Conservation (phyloP, 1,140 invertebrate genomes). For the Pentalonia nigronervosa region DNA sequence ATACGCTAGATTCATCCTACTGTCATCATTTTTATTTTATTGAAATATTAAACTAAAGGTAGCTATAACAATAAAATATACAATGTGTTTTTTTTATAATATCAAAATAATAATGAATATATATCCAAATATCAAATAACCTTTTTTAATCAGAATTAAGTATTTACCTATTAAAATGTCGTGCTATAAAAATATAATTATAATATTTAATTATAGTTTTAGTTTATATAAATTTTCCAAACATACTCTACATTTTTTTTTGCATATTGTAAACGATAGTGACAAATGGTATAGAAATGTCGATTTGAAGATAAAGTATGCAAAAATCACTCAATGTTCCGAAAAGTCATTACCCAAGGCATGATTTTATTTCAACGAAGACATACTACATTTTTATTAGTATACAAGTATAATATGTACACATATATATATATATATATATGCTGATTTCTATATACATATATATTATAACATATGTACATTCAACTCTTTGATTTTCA, state of each 20-base stretch:
- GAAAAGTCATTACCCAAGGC: not conserved
- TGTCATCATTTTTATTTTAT: not conserved
- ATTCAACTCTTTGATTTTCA: not conserved
- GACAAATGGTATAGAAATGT: not conserved
- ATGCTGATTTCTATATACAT: not conserved
- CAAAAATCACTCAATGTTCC: not conserved
- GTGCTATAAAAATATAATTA: not conserved
- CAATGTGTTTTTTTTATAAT: too few species aligned
- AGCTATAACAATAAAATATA: too few species aligned
- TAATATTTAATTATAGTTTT: not conserved
- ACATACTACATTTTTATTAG: not conserved
- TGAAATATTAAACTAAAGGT: not conserved
- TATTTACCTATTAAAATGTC: not conserved
- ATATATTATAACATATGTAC: not conserved
- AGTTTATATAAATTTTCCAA: not conserved
- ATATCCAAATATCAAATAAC: not conserved
- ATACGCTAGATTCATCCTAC: not conserved
- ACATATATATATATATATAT: too few species aligned
- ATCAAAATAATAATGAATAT: not conserved
- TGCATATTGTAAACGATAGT: not conserved
- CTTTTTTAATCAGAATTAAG: too few species aligned
- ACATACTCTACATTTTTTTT: not conserved
- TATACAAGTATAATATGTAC: constrained; percentile 3
- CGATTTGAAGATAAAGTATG: not conserved
- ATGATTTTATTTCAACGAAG: not conserved